Conservation (phyloP, 53 echinoderm and acorn worm species). For the Astropecten irregularis region DNA sequence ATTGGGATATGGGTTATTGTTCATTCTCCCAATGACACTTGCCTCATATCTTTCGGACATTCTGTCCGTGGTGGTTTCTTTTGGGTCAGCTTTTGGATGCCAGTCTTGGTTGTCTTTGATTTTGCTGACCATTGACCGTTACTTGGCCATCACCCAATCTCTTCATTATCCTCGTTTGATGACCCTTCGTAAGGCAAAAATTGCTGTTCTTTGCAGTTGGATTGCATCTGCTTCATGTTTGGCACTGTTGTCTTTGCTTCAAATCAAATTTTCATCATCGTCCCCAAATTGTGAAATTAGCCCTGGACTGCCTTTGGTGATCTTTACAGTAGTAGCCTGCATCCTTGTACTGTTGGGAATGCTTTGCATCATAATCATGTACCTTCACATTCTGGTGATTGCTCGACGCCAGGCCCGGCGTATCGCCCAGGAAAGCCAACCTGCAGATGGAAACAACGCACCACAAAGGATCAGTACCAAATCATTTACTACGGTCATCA, state of each 20-base stretch:
- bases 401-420: slow-evolving; percentile 30
- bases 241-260: too few relatives aligned
- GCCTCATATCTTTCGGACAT: too few relatives aligned
- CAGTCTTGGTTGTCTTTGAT: slow-evolving; percentile 4
- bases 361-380: neutral
- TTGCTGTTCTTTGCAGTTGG: neutral
- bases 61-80: neutral
- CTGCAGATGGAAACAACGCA: neutral
- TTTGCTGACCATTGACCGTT: slow-evolving; percentile 15
- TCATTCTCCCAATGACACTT: neutral
- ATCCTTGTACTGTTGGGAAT: neutral
- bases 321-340: too few relatives aligned
- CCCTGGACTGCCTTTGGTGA: neutral
- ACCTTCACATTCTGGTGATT: slow-evolving; percentile 19
- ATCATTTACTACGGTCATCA: neutral
- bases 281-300: neutral
- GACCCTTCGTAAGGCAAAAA: neutral
- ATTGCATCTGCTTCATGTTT: too few relatives aligned
- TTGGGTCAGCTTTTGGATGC: neutral
- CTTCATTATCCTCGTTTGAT: slow-evolving; percentile 13
- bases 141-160: slow-evolving; percentile 7
- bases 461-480: neutral
- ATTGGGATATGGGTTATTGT: neutral
- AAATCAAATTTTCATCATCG: neutral
- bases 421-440: slow-evolving; percentile 10